Percentiles rank a stretch among this genome's conserved stretches.
Conservation (phyloP, 2,113 vertebrate species). For the Semicossyphus pulcher region DNA sequence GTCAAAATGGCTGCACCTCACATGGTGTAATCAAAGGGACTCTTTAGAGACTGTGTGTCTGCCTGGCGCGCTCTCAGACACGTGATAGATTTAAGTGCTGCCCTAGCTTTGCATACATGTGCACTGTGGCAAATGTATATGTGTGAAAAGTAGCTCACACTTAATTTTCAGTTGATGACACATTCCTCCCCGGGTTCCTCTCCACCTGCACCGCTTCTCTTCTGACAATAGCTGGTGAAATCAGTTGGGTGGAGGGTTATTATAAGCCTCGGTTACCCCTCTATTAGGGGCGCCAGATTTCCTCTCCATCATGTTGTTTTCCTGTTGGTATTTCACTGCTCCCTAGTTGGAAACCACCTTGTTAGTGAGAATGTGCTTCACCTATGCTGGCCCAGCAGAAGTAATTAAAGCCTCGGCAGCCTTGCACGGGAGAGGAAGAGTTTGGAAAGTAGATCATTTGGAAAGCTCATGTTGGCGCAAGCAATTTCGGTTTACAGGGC, state of each 20-base stretch:
- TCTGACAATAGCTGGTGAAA: slow-evolving; percentile 50
- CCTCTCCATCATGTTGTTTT: slow-evolving; percentile 57
- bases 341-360: slow-evolving; percentile 71
- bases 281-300: slow-evolving; percentile 34
- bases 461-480: slow-evolving; percentile 48
- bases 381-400: slow-evolving; percentile 73
- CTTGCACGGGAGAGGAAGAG: slow-evolving; percentile 32
- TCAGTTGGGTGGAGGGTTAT: slow-evolving; percentile 45
- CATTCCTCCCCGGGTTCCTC: slow-evolving; percentile 38
- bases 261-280: slow-evolving; percentile 53
- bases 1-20: neutral
- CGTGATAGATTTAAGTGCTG: neutral
- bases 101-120: neutral
- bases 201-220: slow-evolving; percentile 41
- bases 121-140: slow-evolving; percentile 23
- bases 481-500: slow-evolving; percentile 50
- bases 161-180: slow-evolving; percentile 58
- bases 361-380: slow-evolving; percentile 74
- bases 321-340: slow-evolving; percentile 62
- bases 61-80: neutral
- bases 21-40: slow-evolving; percentile 1
- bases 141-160: slow-evolving; percentile 53
- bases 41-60: neutral
- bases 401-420: slow-evolving; percentile 69
- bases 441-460: slow-evolving; percentile 68